phyloP scores from a whole-genome alignment of 2,888 invertebrate genomes.

The Dynastes maya region DNA sequence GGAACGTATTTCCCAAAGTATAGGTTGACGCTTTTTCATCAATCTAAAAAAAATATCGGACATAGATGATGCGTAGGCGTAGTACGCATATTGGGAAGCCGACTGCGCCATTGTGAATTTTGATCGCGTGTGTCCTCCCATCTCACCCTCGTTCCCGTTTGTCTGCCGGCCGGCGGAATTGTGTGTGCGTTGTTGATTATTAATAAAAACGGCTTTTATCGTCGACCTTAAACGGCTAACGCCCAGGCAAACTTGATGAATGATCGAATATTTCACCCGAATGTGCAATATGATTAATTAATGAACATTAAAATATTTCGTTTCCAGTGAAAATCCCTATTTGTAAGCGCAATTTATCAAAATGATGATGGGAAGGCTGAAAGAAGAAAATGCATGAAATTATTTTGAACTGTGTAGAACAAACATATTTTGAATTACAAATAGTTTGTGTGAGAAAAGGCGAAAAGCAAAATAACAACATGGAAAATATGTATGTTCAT shows the following conservation, averaged over 20 bases:
- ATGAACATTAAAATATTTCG: conserved; percentile 65
- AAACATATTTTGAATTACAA: conserved; percentile 49
- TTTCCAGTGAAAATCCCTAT: conserved; percentile 56
- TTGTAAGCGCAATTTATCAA: conserved; percentile 54
- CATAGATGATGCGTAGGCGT: background rate
- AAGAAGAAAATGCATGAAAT: conserved; percentile 30
- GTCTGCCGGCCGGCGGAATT: conserved; percentile 12
- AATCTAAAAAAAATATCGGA: background rate
- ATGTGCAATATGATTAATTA: conserved; percentile 64
- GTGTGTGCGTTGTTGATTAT: conserved; percentile 37
- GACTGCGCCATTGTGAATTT: conserved; percentile 16
- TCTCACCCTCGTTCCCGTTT: conserved; percentile 13
- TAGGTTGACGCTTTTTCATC: background rate
- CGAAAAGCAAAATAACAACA: conserved; percentile 28
- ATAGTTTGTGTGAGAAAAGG: conserved; percentile 38
- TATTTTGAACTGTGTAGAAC: conserved; percentile 29
- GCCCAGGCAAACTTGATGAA: conserved; percentile 61
- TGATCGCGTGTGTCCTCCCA: conserved; percentile 23
- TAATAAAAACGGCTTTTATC: conserved; percentile 49
- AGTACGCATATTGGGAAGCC: background rate
- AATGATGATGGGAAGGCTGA: conserved; percentile 36
- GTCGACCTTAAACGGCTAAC: conserved; percentile 43
- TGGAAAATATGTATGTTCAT: conserved; percentile 40
- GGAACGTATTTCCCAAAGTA: background rate
- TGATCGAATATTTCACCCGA: conserved; percentile 63